Percentiles rank a stretch among this genome's conserved stretches.
These are phyloP conservation scores for Pteronura brasiliensis DNA, from an alignment of 2,113 vertebrate genomes.

Conservation along the genomic window DNA sequence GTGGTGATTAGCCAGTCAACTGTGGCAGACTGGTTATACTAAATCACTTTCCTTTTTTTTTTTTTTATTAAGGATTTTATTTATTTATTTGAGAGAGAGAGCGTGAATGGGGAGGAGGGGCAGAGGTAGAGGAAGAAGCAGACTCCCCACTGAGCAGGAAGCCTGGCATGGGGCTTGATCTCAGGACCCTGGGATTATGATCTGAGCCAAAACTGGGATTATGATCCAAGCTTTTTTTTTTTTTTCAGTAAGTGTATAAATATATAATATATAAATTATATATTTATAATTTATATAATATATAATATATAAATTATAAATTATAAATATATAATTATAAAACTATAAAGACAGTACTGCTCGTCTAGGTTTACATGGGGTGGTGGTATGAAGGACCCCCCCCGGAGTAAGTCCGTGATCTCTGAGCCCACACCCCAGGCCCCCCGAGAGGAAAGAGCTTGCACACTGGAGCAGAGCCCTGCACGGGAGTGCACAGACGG, in stretches of 20 bases:
- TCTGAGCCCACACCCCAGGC: neutral
- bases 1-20: neutral
- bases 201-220: too few relatives aligned
- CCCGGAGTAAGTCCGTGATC: rapidly evolving
- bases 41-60: neutral
- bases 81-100: neutral
- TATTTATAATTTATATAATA: too few relatives aligned
- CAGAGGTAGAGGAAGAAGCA: too few relatives aligned
- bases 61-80: too few relatives aligned
- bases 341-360: neutral
- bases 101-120: too few relatives aligned
- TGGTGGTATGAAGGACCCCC: neutral
- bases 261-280: neutral
- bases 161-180: too few relatives aligned
- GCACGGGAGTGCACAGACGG: too few relatives aligned
- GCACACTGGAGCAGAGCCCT: neutral
- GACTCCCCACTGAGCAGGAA: too few relatives aligned
- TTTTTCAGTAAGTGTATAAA: too few relatives aligned
- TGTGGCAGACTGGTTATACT: neutral
- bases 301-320: too few relatives aligned
- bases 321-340: neutral
- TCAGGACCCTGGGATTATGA: too few relatives aligned
- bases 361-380: rapidly evolving
- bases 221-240: too few relatives aligned
- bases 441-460: neutral